Conservation (phyloP, 2,797 vertebrate species). For the Bradypus variegatus region DNA sequence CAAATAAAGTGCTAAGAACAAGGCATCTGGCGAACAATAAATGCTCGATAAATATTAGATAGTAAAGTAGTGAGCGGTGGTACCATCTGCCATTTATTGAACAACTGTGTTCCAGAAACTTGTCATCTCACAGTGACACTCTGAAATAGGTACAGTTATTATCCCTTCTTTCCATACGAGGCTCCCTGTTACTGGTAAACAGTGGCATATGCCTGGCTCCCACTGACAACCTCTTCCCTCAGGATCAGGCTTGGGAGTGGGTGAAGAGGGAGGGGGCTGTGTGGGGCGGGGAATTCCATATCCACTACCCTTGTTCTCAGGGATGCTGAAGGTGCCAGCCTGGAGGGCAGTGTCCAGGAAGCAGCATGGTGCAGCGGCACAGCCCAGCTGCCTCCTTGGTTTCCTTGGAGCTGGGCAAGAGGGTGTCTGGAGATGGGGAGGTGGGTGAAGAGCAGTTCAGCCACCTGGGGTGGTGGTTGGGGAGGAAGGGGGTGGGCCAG, state of each 20-base stretch:
- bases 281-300: not conserved
- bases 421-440: not conserved
- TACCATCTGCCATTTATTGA: not conserved
- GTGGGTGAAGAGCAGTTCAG: not conserved
- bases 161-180: not conserved
- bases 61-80: no score
- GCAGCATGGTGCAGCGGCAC: not conserved
- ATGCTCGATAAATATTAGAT: not conserved
- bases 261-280: no score
- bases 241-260: not conserved
- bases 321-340: not conserved
- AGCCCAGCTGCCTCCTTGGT: not conserved
- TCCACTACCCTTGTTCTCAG: not conserved
- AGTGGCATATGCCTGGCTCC: no score
- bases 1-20: not conserved
- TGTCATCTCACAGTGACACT: not conserved
- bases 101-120: not conserved
- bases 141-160: accelerated
- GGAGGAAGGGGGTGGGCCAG: not conserved
- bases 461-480: not conserved
- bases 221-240: not conserved
- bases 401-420: not conserved
- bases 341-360: not conserved
- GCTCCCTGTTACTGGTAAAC: not conserved
- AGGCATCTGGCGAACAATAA: not conserved